A percentile compares a stretch with the other conserved stretches of the same genome.
phyloP scores from a whole-genome alignment of 2,797 vertebrate genomes.

The Halcyon chelicuti region DNA sequence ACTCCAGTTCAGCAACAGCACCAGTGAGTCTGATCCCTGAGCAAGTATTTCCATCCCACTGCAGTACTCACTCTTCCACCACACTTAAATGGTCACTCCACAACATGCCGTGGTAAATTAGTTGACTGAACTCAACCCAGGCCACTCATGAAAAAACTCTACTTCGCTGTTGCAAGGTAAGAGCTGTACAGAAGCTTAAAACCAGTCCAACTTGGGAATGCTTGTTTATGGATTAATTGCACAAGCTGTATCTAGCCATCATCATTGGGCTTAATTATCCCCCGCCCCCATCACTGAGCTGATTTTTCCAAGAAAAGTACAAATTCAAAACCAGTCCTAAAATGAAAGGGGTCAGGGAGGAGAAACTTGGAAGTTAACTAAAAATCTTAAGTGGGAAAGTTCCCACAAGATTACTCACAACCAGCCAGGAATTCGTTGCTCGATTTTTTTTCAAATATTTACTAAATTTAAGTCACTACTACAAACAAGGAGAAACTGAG shows the following conservation, averaged over 20 bases:
- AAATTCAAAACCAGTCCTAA: neutral
- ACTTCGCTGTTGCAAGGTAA: neutral
- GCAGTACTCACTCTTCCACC: neutral
- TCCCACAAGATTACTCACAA: neutral
- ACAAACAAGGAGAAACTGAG: neutral
- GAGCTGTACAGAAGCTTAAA: neutral
- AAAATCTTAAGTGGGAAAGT: neutral
- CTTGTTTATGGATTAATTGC: neutral
- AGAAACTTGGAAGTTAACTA: neutral
- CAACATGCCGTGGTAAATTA: neutral
- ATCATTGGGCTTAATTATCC: neutral
- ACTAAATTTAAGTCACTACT: neutral
- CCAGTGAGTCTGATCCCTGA: neutral
- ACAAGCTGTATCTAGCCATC: neutral
- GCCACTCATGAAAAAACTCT: neutral
- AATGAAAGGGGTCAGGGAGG: neutral
- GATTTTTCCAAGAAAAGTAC: neutral
- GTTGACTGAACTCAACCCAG: neutral
- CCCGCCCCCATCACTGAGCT: neutral
- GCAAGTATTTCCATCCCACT: neutral
- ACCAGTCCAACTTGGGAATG: neutral
- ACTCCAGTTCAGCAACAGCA: neutral
- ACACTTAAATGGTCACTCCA: neutral
- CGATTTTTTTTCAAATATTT: slow-evolving; percentile 14
- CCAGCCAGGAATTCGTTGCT: neutral